Percentiles rank a stretch among this genome's conserved stretches.
Evolutionary conservation across 2,113 vertebrate genomes (phyloP).

Genomic region (Odontesthes bonariensis): DNA sequence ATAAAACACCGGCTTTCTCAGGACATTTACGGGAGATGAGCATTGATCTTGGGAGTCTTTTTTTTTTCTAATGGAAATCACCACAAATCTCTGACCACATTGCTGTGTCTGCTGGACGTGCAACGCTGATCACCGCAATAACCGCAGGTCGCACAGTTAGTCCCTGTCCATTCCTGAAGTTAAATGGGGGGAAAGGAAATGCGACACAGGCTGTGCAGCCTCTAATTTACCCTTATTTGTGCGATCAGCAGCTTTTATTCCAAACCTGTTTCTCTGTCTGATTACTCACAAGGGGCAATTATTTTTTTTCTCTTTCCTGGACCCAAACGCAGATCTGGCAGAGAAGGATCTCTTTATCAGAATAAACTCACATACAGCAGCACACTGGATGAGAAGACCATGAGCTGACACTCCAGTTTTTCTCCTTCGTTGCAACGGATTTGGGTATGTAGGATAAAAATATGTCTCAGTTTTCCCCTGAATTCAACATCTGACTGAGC

Average conservation of each 20-base stretch:
- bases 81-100: conserved; percentile 74
- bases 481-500: conserved; percentile 52
- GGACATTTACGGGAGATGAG: conserved; percentile 62
- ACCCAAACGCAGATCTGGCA: conserved; percentile 50
- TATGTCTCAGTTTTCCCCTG: conserved; percentile 41
- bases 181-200: conserved; percentile 72
- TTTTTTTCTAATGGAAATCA: conserved; percentile 60
- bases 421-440: conserved; percentile 60
- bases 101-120: conserved; percentile 63
- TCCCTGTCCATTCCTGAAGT: conserved; percentile 71
- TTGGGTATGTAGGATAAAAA: conserved; percentile 72
- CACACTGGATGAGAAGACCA: conserved; percentile 66
- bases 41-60: conserved; percentile 64
- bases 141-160: conserved; percentile 67
- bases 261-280: conserved; percentile 54
- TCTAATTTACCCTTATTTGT: conserved; percentile 61
- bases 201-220: conserved; percentile 65
- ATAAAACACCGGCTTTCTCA: conserved; percentile 31
- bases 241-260: conserved; percentile 55
- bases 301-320: conserved; percentile 29
- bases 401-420: conserved; percentile 78
- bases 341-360: conserved; percentile 68
- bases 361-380: conserved; percentile 43
- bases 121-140: conserved; percentile 74
- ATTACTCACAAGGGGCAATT: conserved; percentile 50